Conservation (phyloP, 2,797 vertebrate genomes). For the Semotilus atromaculatus region DNA sequence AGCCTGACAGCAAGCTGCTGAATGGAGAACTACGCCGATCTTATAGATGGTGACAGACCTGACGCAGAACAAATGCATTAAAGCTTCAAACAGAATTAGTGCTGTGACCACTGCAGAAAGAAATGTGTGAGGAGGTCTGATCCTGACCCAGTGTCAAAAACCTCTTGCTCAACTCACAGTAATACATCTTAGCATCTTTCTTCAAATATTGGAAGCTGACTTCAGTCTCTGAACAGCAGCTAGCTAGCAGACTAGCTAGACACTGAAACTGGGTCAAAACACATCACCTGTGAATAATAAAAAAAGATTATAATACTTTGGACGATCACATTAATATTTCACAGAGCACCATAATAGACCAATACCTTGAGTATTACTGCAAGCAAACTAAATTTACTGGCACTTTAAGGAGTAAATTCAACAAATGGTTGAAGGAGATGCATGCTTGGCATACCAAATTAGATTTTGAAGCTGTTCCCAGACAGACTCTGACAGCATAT, state of each 20-base stretch:
- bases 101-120: background rate
- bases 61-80: background rate
- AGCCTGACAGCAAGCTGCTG: conserved; percentile 19
- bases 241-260: background rate
- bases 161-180: background rate
- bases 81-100: conserved; percentile 1
- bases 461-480: conserved; percentile 23
- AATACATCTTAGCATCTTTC: background rate
- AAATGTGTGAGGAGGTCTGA: background rate
- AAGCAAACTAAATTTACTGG: conserved; percentile 4
- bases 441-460: conserved; percentile 16
- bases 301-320: background rate
- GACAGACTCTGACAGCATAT: conserved; percentile 17
- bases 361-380: conserved; percentile 4
- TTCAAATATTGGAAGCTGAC: background rate
- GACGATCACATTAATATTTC: background rate
- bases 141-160: background rate
- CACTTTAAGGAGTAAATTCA: background rate
- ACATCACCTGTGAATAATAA: conserved; percentile 10
- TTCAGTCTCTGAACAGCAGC: background rate
- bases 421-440: conserved; percentile 24
- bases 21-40: background rate
- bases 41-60: background rate
- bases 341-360: background rate
- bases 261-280: conserved; percentile 8